Percentiles rank a stretch among this genome's conserved stretches.
These are phyloP conservation scores for Scaptodrosophila latifasciaeformis DNA, from an alignment of 2,888 invertebrate genomes.

Conservation along the genomic window DNA sequence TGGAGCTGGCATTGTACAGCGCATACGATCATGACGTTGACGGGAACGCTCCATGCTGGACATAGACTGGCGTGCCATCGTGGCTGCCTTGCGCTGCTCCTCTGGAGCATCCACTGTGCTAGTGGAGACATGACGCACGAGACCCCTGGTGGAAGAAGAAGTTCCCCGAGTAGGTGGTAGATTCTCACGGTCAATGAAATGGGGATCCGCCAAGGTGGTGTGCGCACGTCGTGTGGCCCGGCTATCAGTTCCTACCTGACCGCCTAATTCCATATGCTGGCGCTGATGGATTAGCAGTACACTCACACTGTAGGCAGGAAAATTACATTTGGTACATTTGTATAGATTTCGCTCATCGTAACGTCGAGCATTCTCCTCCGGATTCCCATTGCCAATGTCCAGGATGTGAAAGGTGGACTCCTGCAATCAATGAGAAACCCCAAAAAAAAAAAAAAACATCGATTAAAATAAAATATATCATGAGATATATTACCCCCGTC, in stretches of 20 bases:
- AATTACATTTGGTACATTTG: conserved; percentile 32
- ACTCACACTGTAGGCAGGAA: conserved; percentile 43
- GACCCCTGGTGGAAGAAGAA: conserved; percentile 31
- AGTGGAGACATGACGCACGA: conserved; percentile 47
- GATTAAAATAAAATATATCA: too few species aligned
- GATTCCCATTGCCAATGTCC: conserved; percentile 32
- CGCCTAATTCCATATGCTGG: conserved; percentile 28
- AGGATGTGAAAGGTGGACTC: conserved; percentile 41
- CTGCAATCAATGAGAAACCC: conserved; percentile 10
- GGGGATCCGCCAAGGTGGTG: not conserved
- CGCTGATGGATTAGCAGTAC: conserved; percentile 45
- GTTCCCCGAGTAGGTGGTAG: conserved; percentile 2
- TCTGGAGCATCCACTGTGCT: conserved; percentile 40
- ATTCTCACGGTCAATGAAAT: not conserved
- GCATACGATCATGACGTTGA: conserved; percentile 30
- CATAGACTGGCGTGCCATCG: conserved; percentile 35
- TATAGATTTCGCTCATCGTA: conserved; percentile 22
- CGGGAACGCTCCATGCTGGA: conserved; percentile 33
- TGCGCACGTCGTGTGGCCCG: conserved; percentile 21
- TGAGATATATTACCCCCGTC: too few species aligned
- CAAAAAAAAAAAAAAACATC: too few species aligned
- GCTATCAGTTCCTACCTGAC: conserved; percentile 7
- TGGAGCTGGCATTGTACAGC: conserved; percentile 45
- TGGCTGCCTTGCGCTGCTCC: conserved; percentile 32
- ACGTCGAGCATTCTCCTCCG: conserved; percentile 1